Evolutionary conservation across 2,113 vertebrate genomes (phyloP).

Genomic region (Empidonax alnorum): DNA sequence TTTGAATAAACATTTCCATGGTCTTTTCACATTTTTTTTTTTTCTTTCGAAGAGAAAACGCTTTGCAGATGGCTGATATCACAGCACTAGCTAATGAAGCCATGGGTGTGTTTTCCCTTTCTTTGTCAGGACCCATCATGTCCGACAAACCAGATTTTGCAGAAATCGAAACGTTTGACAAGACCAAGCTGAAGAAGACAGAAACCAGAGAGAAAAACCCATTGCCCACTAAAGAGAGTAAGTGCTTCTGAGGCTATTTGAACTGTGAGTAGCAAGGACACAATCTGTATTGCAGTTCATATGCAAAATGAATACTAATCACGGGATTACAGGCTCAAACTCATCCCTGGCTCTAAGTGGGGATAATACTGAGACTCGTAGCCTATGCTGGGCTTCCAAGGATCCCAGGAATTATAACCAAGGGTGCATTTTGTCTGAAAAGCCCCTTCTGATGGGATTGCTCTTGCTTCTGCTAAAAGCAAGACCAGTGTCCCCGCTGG

Average conservation of each 20-base stretch:
- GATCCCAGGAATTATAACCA: neutral
- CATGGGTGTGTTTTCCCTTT: conserved; percentile 50
- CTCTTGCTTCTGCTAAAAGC: neutral
- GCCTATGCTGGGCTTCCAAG: neutral
- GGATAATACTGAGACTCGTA: neutral
- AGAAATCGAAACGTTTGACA: conserved; percentile 89
- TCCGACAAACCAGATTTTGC: conserved; percentile 90
- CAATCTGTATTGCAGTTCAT: neutral
- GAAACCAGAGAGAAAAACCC: conserved; percentile 91
- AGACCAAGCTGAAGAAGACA: conserved; percentile 90
- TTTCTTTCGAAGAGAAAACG: neutral
- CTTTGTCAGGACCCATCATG: conserved; percentile 79
- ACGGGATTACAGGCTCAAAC: conserved; percentile 35
- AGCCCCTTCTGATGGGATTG: neutral
- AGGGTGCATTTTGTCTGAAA: neutral
- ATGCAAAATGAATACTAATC: conserved; percentile 53
- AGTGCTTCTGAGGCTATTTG: conserved; percentile 59
- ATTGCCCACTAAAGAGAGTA: conserved; percentile 90
- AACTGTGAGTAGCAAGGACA: neutral
- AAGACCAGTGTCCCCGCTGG: neutral
- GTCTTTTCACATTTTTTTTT: neutral
- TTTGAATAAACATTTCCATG: neutral
- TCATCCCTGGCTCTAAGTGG: conserved; percentile 2
- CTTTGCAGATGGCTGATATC: conserved; percentile 37
- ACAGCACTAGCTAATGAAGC: conserved; percentile 35